Evolutionary conservation across 2,113 vertebrate species (phyloP).

Genomic region (Callipepla californica): DNA sequence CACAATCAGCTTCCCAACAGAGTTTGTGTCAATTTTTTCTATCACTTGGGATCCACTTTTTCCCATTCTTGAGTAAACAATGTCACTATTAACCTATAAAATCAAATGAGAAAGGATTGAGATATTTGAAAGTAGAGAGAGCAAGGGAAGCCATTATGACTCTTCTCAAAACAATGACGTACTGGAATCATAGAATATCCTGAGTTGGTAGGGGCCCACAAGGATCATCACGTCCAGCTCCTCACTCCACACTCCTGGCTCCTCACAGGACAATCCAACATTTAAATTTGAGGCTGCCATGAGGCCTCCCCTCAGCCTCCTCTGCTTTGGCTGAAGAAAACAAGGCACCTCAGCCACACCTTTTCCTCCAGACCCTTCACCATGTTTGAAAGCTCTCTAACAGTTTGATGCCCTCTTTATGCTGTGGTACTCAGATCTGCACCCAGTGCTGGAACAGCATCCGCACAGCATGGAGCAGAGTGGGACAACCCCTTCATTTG

Average conservation of each 20-base stretch:
- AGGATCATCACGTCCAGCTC: background rate
- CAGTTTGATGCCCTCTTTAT: background rate
- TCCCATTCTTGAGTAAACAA: conserved; percentile 85
- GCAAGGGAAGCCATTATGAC: background rate
- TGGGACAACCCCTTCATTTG: background rate
- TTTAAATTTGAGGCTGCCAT: background rate
- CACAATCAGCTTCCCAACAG: conserved; percentile 87
- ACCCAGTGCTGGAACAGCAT: background rate
- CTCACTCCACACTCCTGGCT: background rate
- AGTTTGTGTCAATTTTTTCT: conserved; percentile 80
- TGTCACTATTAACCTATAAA: conserved; percentile 92
- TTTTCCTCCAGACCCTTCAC: background rate
- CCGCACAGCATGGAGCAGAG: background rate
- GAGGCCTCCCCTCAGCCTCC: background rate
- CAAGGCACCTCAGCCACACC: background rate
- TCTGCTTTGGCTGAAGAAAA: background rate
- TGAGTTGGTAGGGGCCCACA: background rate
- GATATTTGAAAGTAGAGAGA: background rate
- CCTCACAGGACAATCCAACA: background rate
- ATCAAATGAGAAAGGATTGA: background rate
- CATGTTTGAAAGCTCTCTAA: background rate
- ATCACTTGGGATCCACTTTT: conserved; percentile 84
- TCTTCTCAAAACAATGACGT: background rate
- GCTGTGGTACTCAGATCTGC: background rate
- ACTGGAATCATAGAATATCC: background rate